Evolutionary conservation across 2,113 vertebrate species (phyloP).

Genomic region (Toxostoma redivivum): DNA sequence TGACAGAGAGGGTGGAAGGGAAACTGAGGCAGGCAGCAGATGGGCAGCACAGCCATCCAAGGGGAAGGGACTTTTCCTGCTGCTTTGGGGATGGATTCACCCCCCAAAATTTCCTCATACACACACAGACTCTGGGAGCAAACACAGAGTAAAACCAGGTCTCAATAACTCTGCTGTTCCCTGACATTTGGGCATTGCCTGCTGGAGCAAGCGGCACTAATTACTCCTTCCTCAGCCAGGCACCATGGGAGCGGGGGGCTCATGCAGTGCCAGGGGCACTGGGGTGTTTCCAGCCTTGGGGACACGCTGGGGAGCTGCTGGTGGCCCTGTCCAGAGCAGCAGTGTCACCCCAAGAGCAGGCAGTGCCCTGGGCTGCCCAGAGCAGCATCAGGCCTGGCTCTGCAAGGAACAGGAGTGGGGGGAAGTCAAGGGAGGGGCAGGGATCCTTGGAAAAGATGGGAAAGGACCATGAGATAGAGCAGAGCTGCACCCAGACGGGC

Average conservation of each 20-base stretch:
- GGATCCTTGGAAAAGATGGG: background rate
- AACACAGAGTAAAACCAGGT: background rate
- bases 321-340: background rate
- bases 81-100: background rate
- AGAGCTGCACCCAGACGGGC: background rate
- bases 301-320: background rate
- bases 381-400: background rate
- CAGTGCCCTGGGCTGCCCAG: accelerated
- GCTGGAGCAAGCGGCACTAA: conserved; percentile 49
- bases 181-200: conserved; percentile 66
- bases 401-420: background rate
- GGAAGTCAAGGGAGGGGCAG: background rate
- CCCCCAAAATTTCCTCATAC: background rate
- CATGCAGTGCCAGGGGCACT: background rate
- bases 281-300: background rate
- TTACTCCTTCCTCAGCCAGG: background rate
- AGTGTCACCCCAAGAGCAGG: background rate
- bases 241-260: background rate
- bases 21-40: background rate
- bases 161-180: background rate
- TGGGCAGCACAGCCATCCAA: background rate
- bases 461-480: background rate
- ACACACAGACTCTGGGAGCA: background rate
- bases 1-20: background rate
- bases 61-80: background rate